Evolutionary conservation across 2,888 invertebrate species (phyloP), one percentile per base, ranked within the genome.

Genomic region (Hofmannophila pseudospretella): DNA sequence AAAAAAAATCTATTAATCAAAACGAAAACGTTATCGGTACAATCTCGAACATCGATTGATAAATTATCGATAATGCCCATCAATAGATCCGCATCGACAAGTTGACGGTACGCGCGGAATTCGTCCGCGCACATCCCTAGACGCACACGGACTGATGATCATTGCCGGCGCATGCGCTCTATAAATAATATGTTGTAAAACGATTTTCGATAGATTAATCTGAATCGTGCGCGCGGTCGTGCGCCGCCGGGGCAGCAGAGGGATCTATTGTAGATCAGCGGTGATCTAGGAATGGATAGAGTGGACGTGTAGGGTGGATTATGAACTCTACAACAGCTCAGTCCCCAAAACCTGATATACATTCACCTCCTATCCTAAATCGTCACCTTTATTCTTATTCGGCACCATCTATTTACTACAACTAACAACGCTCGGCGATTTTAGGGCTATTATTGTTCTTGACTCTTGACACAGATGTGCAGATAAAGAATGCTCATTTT

Each of bases 171-270:
- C 86, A 85, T 82, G 84, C 84, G 74, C 84, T 79, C 85, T 85
- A 86, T 86, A 86, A 86, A 86, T 86, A 86, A 86, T 86, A 86
- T 85, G 84, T 86, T 86, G 86, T 86, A 86, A 86, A 86, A 85
- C 86, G 86, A 86, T 85, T 86, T 86, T 86, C 85, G 86, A 86
- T 86, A 86, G 86, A 86, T 86, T 86, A 85, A 86, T 86, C 86
- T 85, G 85, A 86, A 85, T 86, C 86, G 86, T 86, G 86, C 72
- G 75, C 79, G 61, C 67, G 68, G 81, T 81, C 82, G 85, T 81
- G 85, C 81, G 81, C 80, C 82, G 81, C 75, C 71, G 73, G 77
- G 62, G 66, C 71, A 61, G 69, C 54, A 67, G 68, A 67, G 72
- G 82, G 84, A 84, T 84, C 85, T 85, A 84, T 85, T 82, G 84